Base-by-base conservation (phyloP, 2,113 vertebrate species). In the Notiomystis cincta region DNA sequence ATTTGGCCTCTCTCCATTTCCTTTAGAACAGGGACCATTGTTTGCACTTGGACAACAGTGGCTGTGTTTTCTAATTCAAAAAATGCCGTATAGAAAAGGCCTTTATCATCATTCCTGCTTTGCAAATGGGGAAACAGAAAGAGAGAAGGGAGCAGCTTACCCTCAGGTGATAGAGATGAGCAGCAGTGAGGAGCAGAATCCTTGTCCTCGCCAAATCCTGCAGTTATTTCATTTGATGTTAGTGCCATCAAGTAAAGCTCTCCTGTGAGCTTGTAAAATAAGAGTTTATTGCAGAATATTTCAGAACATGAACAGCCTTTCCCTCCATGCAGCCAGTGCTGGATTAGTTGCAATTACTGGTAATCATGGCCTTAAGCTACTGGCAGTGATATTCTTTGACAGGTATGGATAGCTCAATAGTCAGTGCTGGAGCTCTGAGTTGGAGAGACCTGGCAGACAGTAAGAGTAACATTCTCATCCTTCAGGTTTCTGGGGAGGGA, bases 11-110 rank as follows among this genome's bases (percentile, higher is more conserved):
- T 62, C 56, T 92, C 86, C 35, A 12, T 70, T 92, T 86, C 80
- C 86, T 86, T 62, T 50, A 66, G 71, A 93, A 83, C 86, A 81
- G 67, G 64, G 76, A 58, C 91, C 35, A 47, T 93, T 95, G 91
- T 97, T 95, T 87, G 90, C 4, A 9, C 82, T n/a, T 13, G 47
- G 51, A 95, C 94, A 95, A 95, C 67, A 90, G 76, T 25, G 72
- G 38, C 82, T 92, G 77, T 93, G 89, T 95, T 95, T 95, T 73
- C 76, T 31, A 54, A 35, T 54, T 81, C 16, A 60, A 79, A 86
- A 95, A 91, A 51, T 24, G 76, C 54, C 7, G 38, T 61, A 23
- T 38, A 88, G 93, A 90, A 87, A 54, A 73, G 64, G 67, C 58
- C 72, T 95, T 93, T 77, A 62, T 93, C 71, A 37, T 86, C 38